phyloP scores from a whole-genome alignment of 2,113 vertebrate genomes.

The Crotalus viridis region DNA sequence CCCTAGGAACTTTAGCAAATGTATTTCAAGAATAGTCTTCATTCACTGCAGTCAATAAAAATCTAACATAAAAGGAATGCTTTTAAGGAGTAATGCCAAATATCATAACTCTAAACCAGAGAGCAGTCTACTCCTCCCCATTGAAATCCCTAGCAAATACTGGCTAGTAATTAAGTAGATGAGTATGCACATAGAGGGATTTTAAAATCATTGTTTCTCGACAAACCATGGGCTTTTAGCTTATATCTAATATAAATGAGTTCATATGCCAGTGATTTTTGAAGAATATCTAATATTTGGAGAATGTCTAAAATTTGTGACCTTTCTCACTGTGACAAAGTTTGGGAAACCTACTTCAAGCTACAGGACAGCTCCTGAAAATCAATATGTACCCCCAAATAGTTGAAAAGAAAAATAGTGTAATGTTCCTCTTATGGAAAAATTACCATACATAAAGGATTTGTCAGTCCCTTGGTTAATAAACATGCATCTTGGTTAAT shows the following conservation, averaged over 20 bases:
- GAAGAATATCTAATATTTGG: neutral
- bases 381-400: neutral
- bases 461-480: slow-evolving; percentile 23
- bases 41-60: neutral
- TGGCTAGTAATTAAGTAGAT: neutral
- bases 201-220: neutral
- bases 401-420: neutral
- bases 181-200: neutral
- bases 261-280: neutral
- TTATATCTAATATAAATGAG: neutral
- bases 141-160: neutral
- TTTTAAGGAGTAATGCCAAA: neutral
- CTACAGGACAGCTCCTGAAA: neutral
- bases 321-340: neutral
- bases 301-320: neutral
- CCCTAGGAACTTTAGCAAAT: neutral
- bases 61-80: neutral
- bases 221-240: neutral
- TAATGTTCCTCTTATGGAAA: neutral
- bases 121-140: neutral
- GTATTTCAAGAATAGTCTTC: neutral
- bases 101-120: neutral
- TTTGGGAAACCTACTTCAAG: neutral
- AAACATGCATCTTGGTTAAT: slow-evolving; percentile 27
- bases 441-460: neutral